Evolutionary conservation across 2,888 invertebrate species (phyloP).

Genomic region (Synergus itoensis): DNA sequence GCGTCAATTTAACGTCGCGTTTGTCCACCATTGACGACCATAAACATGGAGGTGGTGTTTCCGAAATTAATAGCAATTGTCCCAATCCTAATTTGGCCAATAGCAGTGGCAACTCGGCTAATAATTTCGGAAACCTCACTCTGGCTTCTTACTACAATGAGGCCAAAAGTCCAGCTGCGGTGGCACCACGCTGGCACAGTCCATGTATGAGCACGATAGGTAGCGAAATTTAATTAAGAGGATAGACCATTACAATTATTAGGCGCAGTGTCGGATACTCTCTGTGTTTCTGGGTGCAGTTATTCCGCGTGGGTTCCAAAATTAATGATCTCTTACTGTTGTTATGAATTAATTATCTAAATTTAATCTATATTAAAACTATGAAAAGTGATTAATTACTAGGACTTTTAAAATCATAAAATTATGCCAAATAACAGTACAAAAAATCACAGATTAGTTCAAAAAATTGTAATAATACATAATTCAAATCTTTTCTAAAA

Average conservation of each 20-base stretch:
- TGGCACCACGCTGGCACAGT: constrained; percentile 73
- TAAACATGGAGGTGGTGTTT: constrained; percentile 31
- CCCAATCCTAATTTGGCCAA: constrained; percentile 40
- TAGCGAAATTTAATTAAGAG: constrained; percentile 71
- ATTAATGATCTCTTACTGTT: not conserved
- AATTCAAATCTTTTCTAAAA: too few species aligned
- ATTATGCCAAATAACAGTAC: not conserved
- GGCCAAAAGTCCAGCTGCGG: constrained; percentile 57
- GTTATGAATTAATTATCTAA: not conserved
- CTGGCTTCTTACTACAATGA: constrained; percentile 61
- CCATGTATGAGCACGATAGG: constrained; percentile 73
- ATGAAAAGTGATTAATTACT: too few species aligned
- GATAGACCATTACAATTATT: constrained; percentile 16
- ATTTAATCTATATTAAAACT: too few species aligned
- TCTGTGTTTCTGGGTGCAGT: not conserved
- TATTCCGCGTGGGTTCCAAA: not conserved
- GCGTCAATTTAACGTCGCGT: constrained; percentile 40
- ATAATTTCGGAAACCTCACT: constrained; percentile 43
- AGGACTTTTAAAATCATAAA: not conserved
- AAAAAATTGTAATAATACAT: not conserved
- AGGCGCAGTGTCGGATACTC: not conserved
- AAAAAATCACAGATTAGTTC: not conserved
- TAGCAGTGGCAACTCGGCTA: constrained; percentile 46
- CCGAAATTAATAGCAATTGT: constrained; percentile 44
- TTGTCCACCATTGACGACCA: constrained; percentile 49